Percentiles rank a stretch among this genome's conserved stretches.
Evolutionary conservation across 1,140 invertebrate species (phyloP).

Genomic region (Glossosoma conforme): DNA sequence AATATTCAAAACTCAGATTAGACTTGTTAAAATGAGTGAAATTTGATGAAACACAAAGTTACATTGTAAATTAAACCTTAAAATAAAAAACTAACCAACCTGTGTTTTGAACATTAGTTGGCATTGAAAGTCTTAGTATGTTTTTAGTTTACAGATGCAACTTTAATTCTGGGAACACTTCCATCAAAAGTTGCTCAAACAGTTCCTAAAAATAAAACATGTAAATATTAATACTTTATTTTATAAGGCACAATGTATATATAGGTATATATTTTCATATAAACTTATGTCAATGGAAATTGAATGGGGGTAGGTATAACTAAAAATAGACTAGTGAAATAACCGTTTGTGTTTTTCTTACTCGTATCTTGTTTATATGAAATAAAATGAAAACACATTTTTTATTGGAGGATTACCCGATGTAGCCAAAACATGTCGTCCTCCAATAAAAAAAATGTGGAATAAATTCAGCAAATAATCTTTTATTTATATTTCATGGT

Average conservation of each 20-base stretch:
- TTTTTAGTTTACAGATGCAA: conserved; percentile 39
- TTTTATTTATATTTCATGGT: conserved; percentile 2
- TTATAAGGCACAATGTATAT: conserved; percentile 4
- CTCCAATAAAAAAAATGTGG: conserved; percentile 20
- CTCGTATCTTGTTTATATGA: background rate
- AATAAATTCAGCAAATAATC: conserved; percentile 17
- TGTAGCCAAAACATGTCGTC: conserved; percentile 3
- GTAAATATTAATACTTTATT: background rate
- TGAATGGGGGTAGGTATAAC: background rate
- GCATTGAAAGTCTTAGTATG: too few relatives aligned
- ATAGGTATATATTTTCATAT: background rate
- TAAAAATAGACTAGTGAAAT: background rate
- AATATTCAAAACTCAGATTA: background rate
- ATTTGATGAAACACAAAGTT: background rate
- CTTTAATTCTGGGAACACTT: conserved; percentile 71
- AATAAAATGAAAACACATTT: background rate
- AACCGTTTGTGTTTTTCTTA: background rate
- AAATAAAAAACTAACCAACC: background rate
- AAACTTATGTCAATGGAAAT: background rate
- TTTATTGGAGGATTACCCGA: background rate
- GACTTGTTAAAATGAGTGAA: background rate
- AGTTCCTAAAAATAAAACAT: conserved; percentile 60
- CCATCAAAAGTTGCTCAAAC: conserved; percentile 65
- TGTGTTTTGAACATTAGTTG: background rate
- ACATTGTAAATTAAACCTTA: background rate